Conservation (phyloP, 2,888 invertebrate genomes). For the Dolomedes plantarius region DNA sequence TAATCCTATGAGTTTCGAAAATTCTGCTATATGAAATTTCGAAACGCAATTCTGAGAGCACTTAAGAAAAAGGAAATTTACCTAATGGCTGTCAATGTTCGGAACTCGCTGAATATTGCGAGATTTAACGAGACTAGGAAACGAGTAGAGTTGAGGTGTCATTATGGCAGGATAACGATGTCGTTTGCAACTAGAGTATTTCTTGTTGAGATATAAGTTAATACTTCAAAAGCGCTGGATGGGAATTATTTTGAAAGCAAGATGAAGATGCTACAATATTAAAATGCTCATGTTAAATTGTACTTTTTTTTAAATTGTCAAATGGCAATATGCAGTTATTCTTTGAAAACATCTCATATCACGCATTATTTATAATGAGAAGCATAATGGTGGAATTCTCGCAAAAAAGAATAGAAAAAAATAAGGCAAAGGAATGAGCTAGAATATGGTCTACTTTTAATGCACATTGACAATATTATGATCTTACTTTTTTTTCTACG, state of each 20-base stretch:
- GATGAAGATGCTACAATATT: conserved; percentile 19
- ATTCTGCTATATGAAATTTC: conserved; percentile 18
- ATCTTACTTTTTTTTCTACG: too few species aligned
- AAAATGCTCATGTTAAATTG: background rate
- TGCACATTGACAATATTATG: too few species aligned
- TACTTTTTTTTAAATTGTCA: conserved; percentile 1
- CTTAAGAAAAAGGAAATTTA: conserved; percentile 70
- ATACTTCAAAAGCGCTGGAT: conserved; percentile 36
- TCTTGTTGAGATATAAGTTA: conserved; percentile 59
- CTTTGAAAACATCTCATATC: background rate
- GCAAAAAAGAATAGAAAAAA: background rate
- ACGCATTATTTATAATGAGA: background rate
- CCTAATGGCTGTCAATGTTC: conserved; percentile 69
- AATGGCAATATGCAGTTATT: background rate
- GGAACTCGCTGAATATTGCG: conserved; percentile 57
- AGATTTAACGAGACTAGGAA: conserved; percentile 70
- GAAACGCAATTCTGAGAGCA: conserved; percentile 24
- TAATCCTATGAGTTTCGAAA: conserved; percentile 36
- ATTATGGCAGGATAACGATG: conserved; percentile 67
- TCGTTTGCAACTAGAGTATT: conserved; percentile 52
- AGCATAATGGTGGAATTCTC: background rate
- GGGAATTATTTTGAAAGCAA: conserved; percentile 64
- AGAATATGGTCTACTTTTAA: too few species aligned
- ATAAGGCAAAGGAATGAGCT: background rate
- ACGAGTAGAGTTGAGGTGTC: conserved; percentile 65